phyloP scores from a whole-genome alignment of 2,888 invertebrate species.

The Branchipolynoe longqiensis region DNA sequence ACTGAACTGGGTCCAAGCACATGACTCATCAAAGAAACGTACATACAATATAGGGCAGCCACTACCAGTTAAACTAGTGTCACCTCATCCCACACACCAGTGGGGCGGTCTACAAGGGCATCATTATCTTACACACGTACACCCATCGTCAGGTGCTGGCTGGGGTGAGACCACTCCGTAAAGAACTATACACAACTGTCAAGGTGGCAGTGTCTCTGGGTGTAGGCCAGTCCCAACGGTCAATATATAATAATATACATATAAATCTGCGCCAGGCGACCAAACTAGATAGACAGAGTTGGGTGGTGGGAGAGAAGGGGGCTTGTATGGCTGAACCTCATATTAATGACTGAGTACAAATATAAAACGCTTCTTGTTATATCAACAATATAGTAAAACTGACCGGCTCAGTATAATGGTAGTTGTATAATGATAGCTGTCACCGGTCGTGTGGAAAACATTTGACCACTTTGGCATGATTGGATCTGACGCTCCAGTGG shows the following conservation, averaged over 20 bases:
- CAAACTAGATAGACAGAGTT: not conserved
- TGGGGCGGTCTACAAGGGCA: not conserved
- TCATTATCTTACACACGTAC: not conserved
- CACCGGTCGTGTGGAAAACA: not conserved
- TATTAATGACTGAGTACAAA: slow-evolving; percentile 7
- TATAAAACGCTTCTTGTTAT: slow-evolving; percentile 19
- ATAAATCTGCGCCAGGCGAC: slow-evolving; percentile 15
- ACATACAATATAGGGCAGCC: not conserved
- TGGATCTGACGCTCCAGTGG: too few species aligned
- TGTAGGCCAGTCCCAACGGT: not conserved
- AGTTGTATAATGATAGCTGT: not conserved
- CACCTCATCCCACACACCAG: too few species aligned
- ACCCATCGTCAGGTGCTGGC: not conserved
- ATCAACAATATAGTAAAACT: too few species aligned
- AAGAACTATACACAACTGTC: slow-evolving; percentile 42
- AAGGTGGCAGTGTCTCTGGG: not conserved
- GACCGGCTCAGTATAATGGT: not conserved
- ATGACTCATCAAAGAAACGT: not conserved
- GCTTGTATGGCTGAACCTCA: too few species aligned
- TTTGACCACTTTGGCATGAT: slow-evolving; percentile 15
- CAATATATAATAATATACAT: slow-evolving; percentile 15
- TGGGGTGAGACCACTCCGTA: not conserved
- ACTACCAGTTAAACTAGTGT: not conserved
- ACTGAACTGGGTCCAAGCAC: slow-evolving; percentile 27
- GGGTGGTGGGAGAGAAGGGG: not conserved